Evolutionary conservation across 2,113 vertebrate genomes (phyloP), one percentile per base, ranked within the genome.

Genomic region (Ahaetulla prasina): DNA sequence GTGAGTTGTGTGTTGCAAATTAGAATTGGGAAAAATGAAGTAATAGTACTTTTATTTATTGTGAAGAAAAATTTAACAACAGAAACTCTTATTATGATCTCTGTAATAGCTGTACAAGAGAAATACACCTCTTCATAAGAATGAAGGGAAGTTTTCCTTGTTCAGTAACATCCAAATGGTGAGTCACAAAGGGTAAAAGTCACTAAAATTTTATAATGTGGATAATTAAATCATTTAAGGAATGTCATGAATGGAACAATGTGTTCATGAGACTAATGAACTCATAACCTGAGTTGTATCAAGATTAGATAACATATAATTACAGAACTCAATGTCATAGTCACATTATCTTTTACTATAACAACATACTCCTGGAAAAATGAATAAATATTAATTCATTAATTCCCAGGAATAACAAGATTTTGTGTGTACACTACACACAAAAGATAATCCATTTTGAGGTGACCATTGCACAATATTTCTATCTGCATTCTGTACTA

Each of bases 101-200:
- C 94, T 91, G 85, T 30, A 92, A 12, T 16, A 92, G 18, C 30
- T 92, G 14, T 80, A 35, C 0, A 95, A 94, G 87, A 49, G 14
- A 60, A 87, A 74, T 94, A 92, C 92, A 88, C 0, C 35, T 90
- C 25, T 49, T 94, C 4, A n/a, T 43, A 84, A 90, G 91, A 88
- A 22, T 68, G 12, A 88, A 20, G 50, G 23, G 16, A 80, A 10
- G 60, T 1, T 3, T 0, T 86, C 27, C 74, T 23, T 68, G 30
- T 87, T 35, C 20, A 93, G 87, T 91, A 11, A 18, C 60, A 80
- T 18, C 35, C 45, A 39, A 74, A 0, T 0, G 63, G 50, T n/a
- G 60, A 92, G 54, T 85, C 27, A 91, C 10, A 5, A 7, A 35
- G 25, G 88, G 50, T 85, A 6, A 92, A 84, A 35, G 0, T 4